Conservation (phyloP, 1,140 invertebrate species). For the Planococcus citri region DNA sequence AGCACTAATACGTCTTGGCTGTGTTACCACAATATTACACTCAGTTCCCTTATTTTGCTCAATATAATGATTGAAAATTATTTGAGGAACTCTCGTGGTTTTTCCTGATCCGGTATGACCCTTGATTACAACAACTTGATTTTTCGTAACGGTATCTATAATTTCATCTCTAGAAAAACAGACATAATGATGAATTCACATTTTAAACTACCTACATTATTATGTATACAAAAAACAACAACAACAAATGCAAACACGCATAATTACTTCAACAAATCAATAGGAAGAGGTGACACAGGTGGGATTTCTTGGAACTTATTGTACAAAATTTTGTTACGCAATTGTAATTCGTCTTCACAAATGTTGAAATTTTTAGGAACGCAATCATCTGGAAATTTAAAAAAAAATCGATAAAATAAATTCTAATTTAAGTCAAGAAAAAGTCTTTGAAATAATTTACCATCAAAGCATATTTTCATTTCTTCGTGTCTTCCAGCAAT, state of each 20-base stretch:
- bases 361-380: not conserved
- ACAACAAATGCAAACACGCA: no score
- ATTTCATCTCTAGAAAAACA: constrained; percentile 29
- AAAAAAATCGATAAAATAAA: not conserved
- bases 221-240: not conserved
- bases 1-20: constrained; percentile 82
- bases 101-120: constrained; percentile 45
- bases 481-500: not conserved
- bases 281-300: not conserved
- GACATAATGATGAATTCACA: not conserved
- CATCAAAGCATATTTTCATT: not conserved
- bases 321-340: not conserved
- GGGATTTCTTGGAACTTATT: not conserved
- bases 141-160: constrained; percentile 29
- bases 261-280: not conserved
- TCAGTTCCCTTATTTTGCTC: constrained; percentile 50
- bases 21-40: constrained; percentile 75
- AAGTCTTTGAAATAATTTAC: not conserved
- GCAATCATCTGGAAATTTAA: not conserved
- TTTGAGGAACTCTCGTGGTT: constrained; percentile 67
- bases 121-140: constrained; percentile 33
- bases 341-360: not conserved
- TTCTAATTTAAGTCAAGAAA: not conserved
- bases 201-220: not conserved
- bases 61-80: constrained; percentile 53